Evolutionary conservation across 1,140 invertebrate genomes (phyloP).

Genomic region (Drosophila equinoxialis): DNA sequence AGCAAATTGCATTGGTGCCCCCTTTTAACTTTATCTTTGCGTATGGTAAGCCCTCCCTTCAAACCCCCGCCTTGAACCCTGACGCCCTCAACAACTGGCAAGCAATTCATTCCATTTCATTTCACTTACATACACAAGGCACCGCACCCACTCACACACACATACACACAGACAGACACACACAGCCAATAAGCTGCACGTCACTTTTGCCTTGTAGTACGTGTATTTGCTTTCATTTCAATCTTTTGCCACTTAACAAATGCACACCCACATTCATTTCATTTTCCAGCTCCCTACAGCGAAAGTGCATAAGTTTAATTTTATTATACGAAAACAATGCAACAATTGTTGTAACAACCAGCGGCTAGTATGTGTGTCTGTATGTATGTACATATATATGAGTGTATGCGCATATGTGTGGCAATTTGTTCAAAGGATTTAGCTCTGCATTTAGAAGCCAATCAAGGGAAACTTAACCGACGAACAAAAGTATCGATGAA

Average conservation of each 20-base stretch:
- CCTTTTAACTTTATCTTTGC: conserved; percentile 68
- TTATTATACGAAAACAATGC: conserved; percentile 80
- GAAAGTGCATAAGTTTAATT: conserved; percentile 77
- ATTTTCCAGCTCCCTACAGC: neutral
- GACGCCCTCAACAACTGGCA: conserved; percentile 32
- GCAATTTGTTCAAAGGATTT: conserved; percentile 78
- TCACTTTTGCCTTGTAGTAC: conserved; percentile 40
- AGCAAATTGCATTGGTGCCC: conserved; percentile 73
- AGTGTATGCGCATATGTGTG: conserved; percentile 60
- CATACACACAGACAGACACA: conserved; percentile 17
- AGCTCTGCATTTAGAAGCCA: conserved; percentile 76
- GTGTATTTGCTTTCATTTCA: conserved; percentile 73
- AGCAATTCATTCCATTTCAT: conserved; percentile 75
- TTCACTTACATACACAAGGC: conserved; percentile 64
- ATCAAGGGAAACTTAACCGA: conserved; percentile 69
- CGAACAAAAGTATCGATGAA: conserved; percentile 33
- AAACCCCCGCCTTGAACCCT: neutral
- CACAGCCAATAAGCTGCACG: conserved; percentile 66
- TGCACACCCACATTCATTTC: conserved; percentile 57
- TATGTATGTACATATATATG: conserved; percentile 19
- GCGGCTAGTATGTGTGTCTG: conserved; percentile 18
- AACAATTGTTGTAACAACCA: conserved; percentile 62
- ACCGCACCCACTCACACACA: conserved; percentile 16
- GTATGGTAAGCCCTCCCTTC: conserved; percentile 57
- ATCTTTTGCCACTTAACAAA: conserved; percentile 80